Evolutionary conservation across 2,888 invertebrate species (phyloP).

Genomic region (Lepidonotus clava): DNA sequence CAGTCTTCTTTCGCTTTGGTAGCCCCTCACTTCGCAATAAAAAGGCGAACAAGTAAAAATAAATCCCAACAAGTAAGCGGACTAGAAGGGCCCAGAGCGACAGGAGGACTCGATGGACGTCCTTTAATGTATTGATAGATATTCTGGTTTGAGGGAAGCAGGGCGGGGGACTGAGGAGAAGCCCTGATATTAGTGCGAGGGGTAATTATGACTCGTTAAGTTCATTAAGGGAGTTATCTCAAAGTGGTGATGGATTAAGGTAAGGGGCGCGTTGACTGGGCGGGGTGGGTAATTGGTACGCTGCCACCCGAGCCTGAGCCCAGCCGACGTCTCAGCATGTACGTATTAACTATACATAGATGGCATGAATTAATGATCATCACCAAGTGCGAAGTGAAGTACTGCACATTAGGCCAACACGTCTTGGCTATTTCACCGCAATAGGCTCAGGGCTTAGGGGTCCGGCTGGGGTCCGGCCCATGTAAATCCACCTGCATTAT

Average conservation of each 20-base stretch:
- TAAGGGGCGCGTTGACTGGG: not conserved
- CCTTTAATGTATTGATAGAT: constrained; percentile 11
- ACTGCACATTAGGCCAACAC: too few species aligned
- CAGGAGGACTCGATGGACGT: too few species aligned
- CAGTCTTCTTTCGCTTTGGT: constrained; percentile 44
- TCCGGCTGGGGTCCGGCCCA: too few species aligned
- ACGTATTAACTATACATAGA: not conserved
- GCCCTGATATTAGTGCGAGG: constrained; percentile 2
- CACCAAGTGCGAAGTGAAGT: too few species aligned
- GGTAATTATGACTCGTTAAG: constrained; percentile 50
- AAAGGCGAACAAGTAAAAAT: not conserved
- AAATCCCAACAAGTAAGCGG: not conserved
- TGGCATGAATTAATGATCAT: not conserved
- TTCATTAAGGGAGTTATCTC: constrained; percentile 25
- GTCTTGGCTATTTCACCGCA: too few species aligned
- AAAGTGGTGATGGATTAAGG: constrained; percentile 27
- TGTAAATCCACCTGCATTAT: too few species aligned
- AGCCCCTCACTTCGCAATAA: not conserved
- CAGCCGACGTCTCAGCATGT: not conserved
- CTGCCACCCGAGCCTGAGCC: too few species aligned
- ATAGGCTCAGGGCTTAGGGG: too few species aligned
- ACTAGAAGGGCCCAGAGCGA: not conserved
- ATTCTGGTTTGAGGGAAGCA: not conserved
- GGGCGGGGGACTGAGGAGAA: not conserved
- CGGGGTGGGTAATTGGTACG: not conserved